Percentiles rank a stretch among this genome's conserved stretches.
These are phyloP conservation scores for Drosophila acutilabella DNA, from an alignment of 2,888 invertebrate genomes.

Conservation along the genomic window DNA sequence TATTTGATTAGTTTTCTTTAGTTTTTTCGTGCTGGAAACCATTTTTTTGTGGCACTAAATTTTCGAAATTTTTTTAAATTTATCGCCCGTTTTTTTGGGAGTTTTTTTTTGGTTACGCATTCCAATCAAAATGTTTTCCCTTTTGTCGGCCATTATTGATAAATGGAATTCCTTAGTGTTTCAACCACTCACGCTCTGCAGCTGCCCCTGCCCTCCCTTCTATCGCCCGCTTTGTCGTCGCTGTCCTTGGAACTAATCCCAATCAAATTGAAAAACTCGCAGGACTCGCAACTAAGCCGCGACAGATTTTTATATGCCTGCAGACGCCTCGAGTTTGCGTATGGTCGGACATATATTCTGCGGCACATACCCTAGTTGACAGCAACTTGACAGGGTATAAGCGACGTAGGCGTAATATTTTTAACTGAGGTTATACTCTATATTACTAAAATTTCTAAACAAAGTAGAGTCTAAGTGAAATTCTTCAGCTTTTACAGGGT, in stretches of 20 bases:
- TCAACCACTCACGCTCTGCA: not conserved
- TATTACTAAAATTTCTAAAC: too few species aligned
- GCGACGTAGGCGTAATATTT: not conserved
- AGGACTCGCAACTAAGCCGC: constrained; percentile 42
- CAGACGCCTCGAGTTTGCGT: constrained; percentile 16
- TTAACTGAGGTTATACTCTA: too few species aligned
- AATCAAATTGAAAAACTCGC: constrained; percentile 55
- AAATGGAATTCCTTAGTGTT: constrained; percentile 68
- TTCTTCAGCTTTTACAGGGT: constrained; percentile 18
- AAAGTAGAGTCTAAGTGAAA: too few species aligned
- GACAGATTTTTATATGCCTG: constrained; percentile 51
- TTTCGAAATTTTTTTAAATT: constrained; percentile 11
- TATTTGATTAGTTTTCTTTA: constrained; percentile 17
- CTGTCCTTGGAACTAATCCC: constrained; percentile 34
- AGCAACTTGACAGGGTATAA: not conserved
- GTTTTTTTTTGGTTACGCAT: constrained; percentile 15
- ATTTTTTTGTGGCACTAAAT: not conserved
- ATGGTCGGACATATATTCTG: constrained; percentile 17
- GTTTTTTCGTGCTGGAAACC: not conserved
- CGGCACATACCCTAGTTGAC: constrained; percentile 1
- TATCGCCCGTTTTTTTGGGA: not conserved
- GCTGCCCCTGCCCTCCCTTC: not conserved
- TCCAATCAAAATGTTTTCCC: constrained; percentile 19
- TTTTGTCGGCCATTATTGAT: constrained; percentile 53
- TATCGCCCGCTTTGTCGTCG: not conserved